Base-by-base conservation (phyloP, 2,888 invertebrate genomes). In the Patella caerulea region DNA sequence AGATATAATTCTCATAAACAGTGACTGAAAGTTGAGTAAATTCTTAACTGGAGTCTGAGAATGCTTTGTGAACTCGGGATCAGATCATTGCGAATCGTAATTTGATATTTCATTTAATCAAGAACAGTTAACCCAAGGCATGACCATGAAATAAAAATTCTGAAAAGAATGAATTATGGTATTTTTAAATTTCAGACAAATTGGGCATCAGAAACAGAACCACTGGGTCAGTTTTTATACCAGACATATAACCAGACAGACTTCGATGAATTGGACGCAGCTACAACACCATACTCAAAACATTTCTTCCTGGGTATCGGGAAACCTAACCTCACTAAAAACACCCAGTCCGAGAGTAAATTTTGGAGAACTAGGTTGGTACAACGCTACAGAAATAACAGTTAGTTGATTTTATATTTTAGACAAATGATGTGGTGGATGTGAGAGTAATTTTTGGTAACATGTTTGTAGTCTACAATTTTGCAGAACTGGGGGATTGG, bases 201-300 rank as follows among this genome's bases (percentile, higher is more conserved):
- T 45, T 88, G 87, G 87, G 86, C 88, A 29, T 81, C 84, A 69
- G 71, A 69, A 11, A 72, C 75, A 11, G 76, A 83, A 76, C 86
- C 85, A 70, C 74, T 90, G 45, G 88, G 87, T 71, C 77, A 76
- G 78, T 86, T 89, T 81, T 79, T 86, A 4, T 90, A 90, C 73
- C 83, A 85, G 73, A 86, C 88, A 2, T 87, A 88, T 75, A 86
- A 87, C 78, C 84, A 87, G 74, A 83, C 85, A 72, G 90, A 90
- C 78, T 87, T 89, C 81, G 82, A 81, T 73, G 81, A 83, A 24
- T 88, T 88, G 78, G 83, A 84, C 34, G 19, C 65, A 24, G 78
- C 78, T 11, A 79, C 82, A 11, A 86, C 85, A 59, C 83, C 88
- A 55, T 88, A 87, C 75, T 82, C 85, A 56, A 83, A 80, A 56